phyloP scores from a whole-genome alignment of 2,113 vertebrate genomes.

The Octodon degus region DNA sequence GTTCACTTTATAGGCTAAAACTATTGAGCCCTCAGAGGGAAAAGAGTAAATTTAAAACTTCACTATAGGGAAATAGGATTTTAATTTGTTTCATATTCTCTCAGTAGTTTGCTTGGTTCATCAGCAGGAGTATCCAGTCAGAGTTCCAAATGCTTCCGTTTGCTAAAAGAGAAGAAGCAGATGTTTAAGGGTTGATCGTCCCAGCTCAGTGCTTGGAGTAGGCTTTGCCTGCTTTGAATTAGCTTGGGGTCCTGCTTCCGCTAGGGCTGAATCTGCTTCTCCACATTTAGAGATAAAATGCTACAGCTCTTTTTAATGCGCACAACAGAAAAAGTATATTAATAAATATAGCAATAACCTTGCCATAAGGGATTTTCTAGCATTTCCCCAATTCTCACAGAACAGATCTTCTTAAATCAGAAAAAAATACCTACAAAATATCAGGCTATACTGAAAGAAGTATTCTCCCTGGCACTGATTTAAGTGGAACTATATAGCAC shows the following conservation, averaged over 20 bases:
- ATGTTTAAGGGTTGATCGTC: not conserved
- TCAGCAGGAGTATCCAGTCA: not conserved
- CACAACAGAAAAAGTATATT: not conserved
- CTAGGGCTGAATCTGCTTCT: not conserved
- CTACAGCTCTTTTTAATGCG: not conserved
- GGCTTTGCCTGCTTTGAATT: not conserved
- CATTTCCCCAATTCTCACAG: not conserved
- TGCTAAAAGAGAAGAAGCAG: not conserved
- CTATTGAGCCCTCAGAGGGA: not conserved
- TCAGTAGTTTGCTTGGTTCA: not conserved
- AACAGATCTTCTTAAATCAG: not conserved
- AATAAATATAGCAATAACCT: conserved; percentile 21
- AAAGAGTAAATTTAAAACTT: not conserved
- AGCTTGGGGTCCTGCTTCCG: not conserved
- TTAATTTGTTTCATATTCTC: not conserved
- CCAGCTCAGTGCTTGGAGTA: not conserved
- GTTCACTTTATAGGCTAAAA: not conserved
- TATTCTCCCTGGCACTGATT: not conserved
- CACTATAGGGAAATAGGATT: not conserved
- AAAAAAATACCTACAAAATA: not conserved
- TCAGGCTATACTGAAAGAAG: not conserved
- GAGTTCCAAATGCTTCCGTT: not conserved
- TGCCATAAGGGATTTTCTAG: not conserved
- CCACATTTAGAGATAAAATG: conserved; percentile 3
- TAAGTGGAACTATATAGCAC: not conserved